Evolutionary conservation across 2,797 vertebrate genomes (phyloP), one percentile per base, ranked within the genome.

Genomic region (Staurois parvus): DNA sequence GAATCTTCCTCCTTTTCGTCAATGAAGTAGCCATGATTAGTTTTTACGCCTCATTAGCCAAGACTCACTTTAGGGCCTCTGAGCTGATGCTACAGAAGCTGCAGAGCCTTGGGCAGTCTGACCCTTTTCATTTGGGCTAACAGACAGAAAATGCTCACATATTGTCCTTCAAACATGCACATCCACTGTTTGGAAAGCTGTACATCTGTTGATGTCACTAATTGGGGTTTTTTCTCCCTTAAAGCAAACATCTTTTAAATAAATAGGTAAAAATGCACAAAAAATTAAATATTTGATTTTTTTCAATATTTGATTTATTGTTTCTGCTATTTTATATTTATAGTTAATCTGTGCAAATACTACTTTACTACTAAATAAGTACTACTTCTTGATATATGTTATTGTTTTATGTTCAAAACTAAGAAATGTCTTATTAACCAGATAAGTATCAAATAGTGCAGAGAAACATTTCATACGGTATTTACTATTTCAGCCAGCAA

Each of bases 41-140:
- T 72, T 81, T 81, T 72, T 45, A 81, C 68, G 52, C 68, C 69
- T 81, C 79, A 81, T 81, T 81, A 81, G 19, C 12, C 79, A 59
- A 12, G 12, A 37, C 30, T 72, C 13, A 48, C 64, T 29, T 72
- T n/a, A 72, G 79, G 48, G 29, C 48, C 34, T 59, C 29, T 10
- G 28, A 59, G 17, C 15, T 76, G 56, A 77, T 12, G 59, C 15
- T 77, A 52, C 59, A 64, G 32, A 15, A 48, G 72, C 28, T 30
- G 56, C 13, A 26, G 59, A 26, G 56, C 76, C 76, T 77, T 62
- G 30, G 76, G 76, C 56, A 64, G 52, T 77, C 21, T 64, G 32
- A 77, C 76, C 76, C 76, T 56, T 77, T 30, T 77, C 76, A 77
- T 32, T 77, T 64, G 17, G 24, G 37, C 59, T 7, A 40, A 72